phyloP scores from a whole-genome alignment of 2,888 invertebrate species.

The Agrotis ipsilon region DNA sequence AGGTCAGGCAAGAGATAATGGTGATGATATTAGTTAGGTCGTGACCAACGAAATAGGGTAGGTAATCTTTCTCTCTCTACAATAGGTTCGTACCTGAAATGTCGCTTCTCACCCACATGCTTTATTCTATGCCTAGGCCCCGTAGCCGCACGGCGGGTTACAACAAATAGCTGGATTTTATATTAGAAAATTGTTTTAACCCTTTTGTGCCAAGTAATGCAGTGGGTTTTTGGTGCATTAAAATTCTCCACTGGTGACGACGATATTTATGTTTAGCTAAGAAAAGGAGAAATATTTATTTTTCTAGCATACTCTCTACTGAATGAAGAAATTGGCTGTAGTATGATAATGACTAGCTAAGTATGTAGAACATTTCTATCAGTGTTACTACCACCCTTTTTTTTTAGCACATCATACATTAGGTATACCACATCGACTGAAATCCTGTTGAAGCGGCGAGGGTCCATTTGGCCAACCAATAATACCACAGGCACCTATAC shows the following conservation, averaged over 20 bases:
- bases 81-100: background rate
- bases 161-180: slow-evolving; percentile 65
- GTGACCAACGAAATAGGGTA: background rate
- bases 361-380: too few relatives aligned
- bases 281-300: background rate
- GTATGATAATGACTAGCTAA: background rate
- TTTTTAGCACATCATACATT: too few relatives aligned
- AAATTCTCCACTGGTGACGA: slow-evolving; percentile 31
- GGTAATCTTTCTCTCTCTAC: background rate
- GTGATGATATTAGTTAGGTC: background rate
- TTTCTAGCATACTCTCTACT: background rate
- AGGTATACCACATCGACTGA: too few relatives aligned
- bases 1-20: too few relatives aligned
- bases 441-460: too few relatives aligned
- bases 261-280: background rate
- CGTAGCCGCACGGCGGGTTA: slow-evolving; percentile 64
- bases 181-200: slow-evolving; percentile 63
- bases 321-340: background rate
- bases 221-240: slow-evolving; percentile 43
- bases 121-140: slow-evolving; percentile 45
- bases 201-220: slow-evolving; percentile 50
- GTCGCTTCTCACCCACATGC: slow-evolving; percentile 11
- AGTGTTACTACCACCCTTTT: too few relatives aligned
- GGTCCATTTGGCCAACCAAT: too few relatives aligned
- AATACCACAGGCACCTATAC: too few relatives aligned